A percentile compares a stretch with the other conserved stretches of the same genome.
Conservation (phyloP, 2,113 vertebrate genomes). For the Donacobius atricapilla region DNA sequence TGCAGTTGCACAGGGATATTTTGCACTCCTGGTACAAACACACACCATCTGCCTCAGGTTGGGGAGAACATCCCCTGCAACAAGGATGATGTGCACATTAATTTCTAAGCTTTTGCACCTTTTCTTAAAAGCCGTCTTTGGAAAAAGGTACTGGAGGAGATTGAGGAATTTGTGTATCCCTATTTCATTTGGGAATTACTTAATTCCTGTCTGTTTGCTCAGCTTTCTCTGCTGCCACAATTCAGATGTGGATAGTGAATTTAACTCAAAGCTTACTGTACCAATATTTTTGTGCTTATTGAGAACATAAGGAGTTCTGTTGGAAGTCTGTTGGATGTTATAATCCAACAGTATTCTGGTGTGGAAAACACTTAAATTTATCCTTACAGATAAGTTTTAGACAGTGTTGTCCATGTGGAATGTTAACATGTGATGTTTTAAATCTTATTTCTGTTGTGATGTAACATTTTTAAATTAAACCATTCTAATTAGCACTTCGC, state of each 20-base stretch:
- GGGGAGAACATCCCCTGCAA: not conserved
- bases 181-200: not conserved
- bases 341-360: rapidly evolving
- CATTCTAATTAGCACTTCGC: conserved; percentile 17
- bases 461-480: not conserved
- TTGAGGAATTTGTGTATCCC: not conserved
- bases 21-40: not conserved
- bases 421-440: not conserved
- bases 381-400: not conserved
- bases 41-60: not conserved
- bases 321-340: not conserved
- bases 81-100: not conserved
- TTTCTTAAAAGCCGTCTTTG: not conserved
- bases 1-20: not conserved
- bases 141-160: not conserved
- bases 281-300: not conserved
- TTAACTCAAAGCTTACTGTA: not conserved
- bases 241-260: not conserved
- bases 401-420: not conserved
- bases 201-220: not conserved
- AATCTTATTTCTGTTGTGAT: not conserved
- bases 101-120: not conserved
- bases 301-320: not conserved
- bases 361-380: not conserved
- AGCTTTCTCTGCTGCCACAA: not conserved